Conservation (phyloP, 2,113 vertebrate genomes). For the Leptocoma aspasia region DNA sequence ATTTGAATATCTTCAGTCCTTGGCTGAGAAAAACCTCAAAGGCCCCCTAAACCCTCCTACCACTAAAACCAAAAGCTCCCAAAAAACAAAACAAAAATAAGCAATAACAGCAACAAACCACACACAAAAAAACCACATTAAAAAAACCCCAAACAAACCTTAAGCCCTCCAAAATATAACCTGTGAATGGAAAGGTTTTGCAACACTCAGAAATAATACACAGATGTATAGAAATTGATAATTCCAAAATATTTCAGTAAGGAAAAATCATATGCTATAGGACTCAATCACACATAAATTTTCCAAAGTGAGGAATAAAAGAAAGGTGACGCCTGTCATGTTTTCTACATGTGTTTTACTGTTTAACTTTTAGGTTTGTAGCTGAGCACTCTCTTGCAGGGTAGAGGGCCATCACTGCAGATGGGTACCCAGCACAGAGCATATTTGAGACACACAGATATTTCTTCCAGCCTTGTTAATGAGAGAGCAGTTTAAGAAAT, state of each 20-base stretch:
- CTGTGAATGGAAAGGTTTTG: neutral
- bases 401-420: neutral
- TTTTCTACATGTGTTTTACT: neutral
- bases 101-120: neutral
- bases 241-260: neutral
- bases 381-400: neutral
- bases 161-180: neutral
- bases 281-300: neutral
- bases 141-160: neutral
- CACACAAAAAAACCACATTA: neutral
- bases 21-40: neutral
- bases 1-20: neutral
- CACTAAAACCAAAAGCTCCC: neutral
- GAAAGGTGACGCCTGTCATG: neutral
- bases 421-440: neutral
- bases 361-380: neutral
- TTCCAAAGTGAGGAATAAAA: neutral
- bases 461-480: neutral
- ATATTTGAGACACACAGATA: neutral
- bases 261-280: neutral
- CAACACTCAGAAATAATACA: neutral
- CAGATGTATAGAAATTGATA: neutral
- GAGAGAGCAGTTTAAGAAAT: neutral
- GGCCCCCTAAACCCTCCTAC: neutral
- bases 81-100: neutral